Evolutionary conservation across 2,797 vertebrate genomes (phyloP).

Genomic region (Varecia variegata): DNA sequence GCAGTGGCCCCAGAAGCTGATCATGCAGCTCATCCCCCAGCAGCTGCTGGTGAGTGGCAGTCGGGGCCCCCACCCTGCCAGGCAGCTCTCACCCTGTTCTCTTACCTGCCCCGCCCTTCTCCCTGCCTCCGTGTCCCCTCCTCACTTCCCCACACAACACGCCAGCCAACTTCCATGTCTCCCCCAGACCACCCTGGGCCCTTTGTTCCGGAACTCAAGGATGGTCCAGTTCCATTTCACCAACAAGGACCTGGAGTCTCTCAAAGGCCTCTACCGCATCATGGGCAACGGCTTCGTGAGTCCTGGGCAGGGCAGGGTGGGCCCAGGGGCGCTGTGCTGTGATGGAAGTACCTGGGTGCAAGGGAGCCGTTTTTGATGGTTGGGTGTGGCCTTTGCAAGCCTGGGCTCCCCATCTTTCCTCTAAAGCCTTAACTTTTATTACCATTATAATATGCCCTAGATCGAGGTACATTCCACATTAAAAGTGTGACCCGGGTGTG

Average conservation of each 20-base stretch:
- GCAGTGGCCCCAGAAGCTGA: slow-evolving; percentile 96
- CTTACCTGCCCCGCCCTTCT: background rate
- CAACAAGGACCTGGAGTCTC: slow-evolving; percentile 94
- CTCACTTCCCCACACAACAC: rapidly evolving
- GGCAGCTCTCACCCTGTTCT: rapidly evolving
- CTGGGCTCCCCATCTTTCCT: background rate
- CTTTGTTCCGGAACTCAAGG: slow-evolving; percentile 94
- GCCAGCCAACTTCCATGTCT: background rate
- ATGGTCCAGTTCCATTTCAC: slow-evolving; percentile 96
- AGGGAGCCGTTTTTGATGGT: rapidly evolving
- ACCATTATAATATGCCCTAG: rapidly evolving
- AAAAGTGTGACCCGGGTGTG: background rate
- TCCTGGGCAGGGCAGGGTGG: background rate
- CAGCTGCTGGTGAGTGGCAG: slow-evolving; percentile 89
- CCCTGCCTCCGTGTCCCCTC: rapidly evolving
- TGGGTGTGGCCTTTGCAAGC: background rate
- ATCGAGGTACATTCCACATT: background rate
- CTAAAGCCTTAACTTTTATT: background rate
- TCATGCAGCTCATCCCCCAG: slow-evolving; percentile 97
- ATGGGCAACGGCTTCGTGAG: slow-evolving; percentile 96
- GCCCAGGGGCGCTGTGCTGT: rapidly evolving
- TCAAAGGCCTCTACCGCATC: slow-evolving; percentile 95
- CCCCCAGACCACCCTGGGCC: slow-evolving; percentile 92
- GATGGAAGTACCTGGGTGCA: background rate
- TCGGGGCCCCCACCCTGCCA: rapidly evolving